These are phyloP conservation scores for Sebastiscus albofasciatus DNA, from an alignment of 2,797 vertebrate species.

Conservation along the genomic window DNA sequence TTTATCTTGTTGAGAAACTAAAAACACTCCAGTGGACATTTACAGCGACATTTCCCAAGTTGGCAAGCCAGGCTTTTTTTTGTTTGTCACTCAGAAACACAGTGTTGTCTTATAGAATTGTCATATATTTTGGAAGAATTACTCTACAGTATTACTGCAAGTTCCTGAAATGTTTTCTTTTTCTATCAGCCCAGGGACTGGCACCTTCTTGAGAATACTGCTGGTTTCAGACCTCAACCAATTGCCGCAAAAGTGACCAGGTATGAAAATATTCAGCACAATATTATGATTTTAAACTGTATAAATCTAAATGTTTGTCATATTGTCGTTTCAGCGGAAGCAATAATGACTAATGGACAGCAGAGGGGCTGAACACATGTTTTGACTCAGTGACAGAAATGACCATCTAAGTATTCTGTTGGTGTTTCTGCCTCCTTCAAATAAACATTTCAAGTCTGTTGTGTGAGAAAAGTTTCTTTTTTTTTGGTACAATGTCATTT, in stretches of 20 bases:
- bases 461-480: conserved; percentile 18
- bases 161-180: neutral
- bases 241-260: accelerated
- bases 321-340: neutral
- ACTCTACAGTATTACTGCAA: neutral
- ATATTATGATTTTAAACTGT: neutral
- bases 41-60: neutral
- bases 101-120: neutral
- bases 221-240: accelerated
- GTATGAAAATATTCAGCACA: neutral
- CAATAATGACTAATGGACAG: neutral
- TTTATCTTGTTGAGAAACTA: neutral
- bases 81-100: neutral
- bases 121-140: neutral
- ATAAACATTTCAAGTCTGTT: conserved; percentile 34
- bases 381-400: neutral
- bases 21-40: neutral
- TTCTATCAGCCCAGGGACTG: accelerated
- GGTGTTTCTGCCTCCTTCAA: neutral
- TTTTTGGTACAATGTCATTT: conserved; percentile 33
- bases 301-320: neutral
- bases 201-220: accelerated
- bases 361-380: neutral
- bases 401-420: neutral
- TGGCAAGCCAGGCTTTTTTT: neutral